These are phyloP conservation scores for Psophia crepitans DNA, from an alignment of 2,113 vertebrate genomes.

Conservation along the genomic window DNA sequence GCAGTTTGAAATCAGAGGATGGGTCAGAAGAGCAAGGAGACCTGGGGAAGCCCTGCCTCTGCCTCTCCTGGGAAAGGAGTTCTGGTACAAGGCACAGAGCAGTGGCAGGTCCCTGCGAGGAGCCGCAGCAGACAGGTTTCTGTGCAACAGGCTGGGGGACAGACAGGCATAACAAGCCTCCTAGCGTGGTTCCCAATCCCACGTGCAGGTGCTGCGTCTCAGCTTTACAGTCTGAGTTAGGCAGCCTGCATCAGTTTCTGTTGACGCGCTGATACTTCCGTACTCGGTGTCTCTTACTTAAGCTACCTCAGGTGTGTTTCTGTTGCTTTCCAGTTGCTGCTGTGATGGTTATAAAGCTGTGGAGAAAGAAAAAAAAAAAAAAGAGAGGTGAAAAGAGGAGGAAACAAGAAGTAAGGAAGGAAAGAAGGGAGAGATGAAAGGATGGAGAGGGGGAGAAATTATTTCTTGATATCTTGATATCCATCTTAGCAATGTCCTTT, in stretches of 20 bases:
- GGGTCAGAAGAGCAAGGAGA: background rate
- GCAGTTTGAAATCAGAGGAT: background rate
- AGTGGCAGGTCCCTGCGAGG: background rate
- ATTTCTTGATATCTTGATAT: background rate
- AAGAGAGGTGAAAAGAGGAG: background rate
- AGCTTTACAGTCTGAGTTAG: background rate
- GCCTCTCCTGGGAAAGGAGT: background rate
- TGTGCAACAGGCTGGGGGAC: background rate
- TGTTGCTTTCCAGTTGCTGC: background rate
- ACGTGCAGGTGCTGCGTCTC: background rate
- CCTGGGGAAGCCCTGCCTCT: background rate
- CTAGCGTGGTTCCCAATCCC: background rate
- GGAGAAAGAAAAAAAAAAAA: background rate
- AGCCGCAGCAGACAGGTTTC: background rate
- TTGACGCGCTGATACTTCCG: no score
- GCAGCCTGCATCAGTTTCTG: background rate
- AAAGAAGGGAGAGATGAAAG: background rate
- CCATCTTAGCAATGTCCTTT: background rate
- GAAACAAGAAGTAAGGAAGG: no score
- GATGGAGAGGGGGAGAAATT: background rate
- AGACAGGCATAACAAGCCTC: background rate
- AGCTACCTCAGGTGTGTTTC: background rate
- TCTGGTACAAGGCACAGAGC: rapidly evolving
- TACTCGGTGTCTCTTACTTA: background rate
- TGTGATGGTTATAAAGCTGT: background rate